Base-by-base conservation (phyloP, 2,888 invertebrate species). In the Pyrrhia umbra region DNA sequence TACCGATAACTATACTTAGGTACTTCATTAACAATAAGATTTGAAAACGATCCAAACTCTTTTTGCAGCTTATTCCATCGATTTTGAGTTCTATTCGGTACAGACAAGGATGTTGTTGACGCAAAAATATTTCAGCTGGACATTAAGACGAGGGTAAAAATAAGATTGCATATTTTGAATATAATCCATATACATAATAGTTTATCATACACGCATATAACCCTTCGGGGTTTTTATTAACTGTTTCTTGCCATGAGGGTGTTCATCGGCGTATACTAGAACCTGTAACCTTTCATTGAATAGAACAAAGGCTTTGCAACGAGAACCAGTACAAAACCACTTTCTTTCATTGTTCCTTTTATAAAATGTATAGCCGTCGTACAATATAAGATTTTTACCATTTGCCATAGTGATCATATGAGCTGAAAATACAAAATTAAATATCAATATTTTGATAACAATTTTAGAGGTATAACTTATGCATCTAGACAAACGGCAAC, bases 361-460 rank as follows among this genome's bases (percentile, higher is more conserved):
- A 50, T 76, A 79, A 40, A 73, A 78, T 6, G 77, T 78, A 40
- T 61, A 79, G 0, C 66, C 68, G 0, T 73, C 42, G 30, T 64
- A 61, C n/a, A 73, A 6, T 0, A 52, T 42, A 6, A 79, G 59
- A 0, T 25, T 49, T 40, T 76, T 79, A 2, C 64, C 65, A 23
- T 75, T 79, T 2, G 47, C 10, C 77, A 78, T 78, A 0, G 51
- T 43, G 9, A 78, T 73, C 8, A 61, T 55, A 50, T 65, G 0
- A 40, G 51, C 69, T 72, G 72, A 18, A 69, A 69, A 40, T 16
- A 18, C 15, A 54, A 16, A 6, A 23, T 13, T 13, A 9, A 43
- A 40, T 1, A 15, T 6, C 23, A 23, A 23, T 23, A 2, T 4
- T 23, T 23, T 23, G 23, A 23, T 23, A 23, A 5, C 6, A 23